Conservation (phyloP, 64 coral and sea anemone species). For the Dendronephthya gigantea region DNA sequence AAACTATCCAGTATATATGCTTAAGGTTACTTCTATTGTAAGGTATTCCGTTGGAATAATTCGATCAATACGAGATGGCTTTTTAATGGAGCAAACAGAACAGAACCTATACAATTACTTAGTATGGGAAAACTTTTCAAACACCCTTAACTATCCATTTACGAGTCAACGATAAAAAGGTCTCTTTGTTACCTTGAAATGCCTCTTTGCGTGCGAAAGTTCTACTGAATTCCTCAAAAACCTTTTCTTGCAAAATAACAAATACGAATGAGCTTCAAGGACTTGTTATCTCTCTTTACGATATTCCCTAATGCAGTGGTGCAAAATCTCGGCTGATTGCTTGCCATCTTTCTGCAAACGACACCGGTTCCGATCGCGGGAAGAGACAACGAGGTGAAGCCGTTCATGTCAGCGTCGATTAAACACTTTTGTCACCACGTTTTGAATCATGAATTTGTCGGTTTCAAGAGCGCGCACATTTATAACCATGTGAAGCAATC, state of each 20-base stretch:
- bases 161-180: too few species aligned
- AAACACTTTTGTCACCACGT: not conserved
- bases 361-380: not conserved
- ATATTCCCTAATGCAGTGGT: not conserved
- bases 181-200: too few species aligned
- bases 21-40: too few species aligned
- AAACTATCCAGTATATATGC: too few species aligned
- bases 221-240: not conserved
- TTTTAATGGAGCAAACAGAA: too few species aligned
- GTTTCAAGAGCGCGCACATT: not conserved
- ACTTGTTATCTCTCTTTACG: not conserved
- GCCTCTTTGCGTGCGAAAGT: not conserved
- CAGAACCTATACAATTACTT: too few species aligned
- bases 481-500: not conserved
- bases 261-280: conserved; percentile 2
- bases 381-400: not conserved
- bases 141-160: too few species aligned
- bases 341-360: not conserved
- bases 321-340: not conserved
- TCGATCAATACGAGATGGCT: too few species aligned
- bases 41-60: too few species aligned
- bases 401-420: not conserved
- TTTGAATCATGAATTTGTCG: not conserved
- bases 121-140: too few species aligned
- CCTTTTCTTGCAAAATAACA: not conserved